Evolutionary conservation across 53 echinoderm and acorn worm genomes (phyloP), one percentile per base, ranked within the genome.

Genomic region (Holothuria leucospilota): DNA sequence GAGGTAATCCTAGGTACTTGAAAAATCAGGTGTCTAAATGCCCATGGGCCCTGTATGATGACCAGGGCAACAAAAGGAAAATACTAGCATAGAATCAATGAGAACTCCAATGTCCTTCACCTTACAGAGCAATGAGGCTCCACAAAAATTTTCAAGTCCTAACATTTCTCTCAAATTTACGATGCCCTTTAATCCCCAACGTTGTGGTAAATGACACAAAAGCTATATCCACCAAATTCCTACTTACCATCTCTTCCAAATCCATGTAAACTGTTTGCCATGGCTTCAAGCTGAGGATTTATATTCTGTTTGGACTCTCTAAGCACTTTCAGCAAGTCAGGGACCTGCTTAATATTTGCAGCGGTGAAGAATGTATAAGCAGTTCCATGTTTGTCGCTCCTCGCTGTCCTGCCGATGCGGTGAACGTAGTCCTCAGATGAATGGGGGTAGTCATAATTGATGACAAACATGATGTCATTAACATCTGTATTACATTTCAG

Each of bases 281-380:
- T 85, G 40, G 91, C 85, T 59, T 91, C 39, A 14, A 98, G 92
- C 87, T 87, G 93, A 8, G 95, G 95, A 84, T 95, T 95, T 73
- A 98, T 82, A 24, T 82, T 88, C 85, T 98, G 98, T 2, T 98
- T 98, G 68, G 95, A 92, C 59, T 98, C 95, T 21, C 66, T 63
- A 29, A 98, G 89, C 29, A 98, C 98, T n/a, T 84, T 78, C 51
- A 98, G 84, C 53, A 98, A 88, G 68, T 98, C 98, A 27, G 74
- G 75, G 14, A 93, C 95, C 81, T 98, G 98, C 92, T 89, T 93
- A 62, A 81, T 61, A 63, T 98, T 98, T 90, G 28, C 63, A 27
- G 85, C 52, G 38, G 98, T 98, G 92, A 98, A 98, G 90, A 98
- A 98, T 23, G 98, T 98, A 89, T 98, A 98, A n/a, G 98, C 98